Conservation (phyloP, 1,140 invertebrate species). For the Ostrea denselamellosa region DNA sequence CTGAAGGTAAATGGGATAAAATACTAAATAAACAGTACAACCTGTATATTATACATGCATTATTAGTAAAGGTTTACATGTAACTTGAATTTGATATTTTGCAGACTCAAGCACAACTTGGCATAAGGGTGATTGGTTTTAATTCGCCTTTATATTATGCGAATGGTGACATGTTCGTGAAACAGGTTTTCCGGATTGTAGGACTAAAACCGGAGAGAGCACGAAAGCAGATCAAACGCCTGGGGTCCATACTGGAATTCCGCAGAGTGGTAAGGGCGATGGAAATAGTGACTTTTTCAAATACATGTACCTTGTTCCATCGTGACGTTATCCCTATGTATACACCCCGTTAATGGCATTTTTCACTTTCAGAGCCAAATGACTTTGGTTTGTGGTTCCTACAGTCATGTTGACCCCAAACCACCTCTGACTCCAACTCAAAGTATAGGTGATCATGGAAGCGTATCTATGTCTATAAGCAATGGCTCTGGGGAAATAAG, state of each 20-base stretch:
- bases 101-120: conserved; percentile 61
- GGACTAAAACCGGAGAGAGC: conserved; percentile 66
- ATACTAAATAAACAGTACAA: background rate
- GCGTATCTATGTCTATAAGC: background rate
- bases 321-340: background rate
- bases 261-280: conserved; percentile 44
- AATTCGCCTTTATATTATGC: conserved; percentile 71
- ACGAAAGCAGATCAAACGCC: conserved; percentile 65
- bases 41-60: background rate
- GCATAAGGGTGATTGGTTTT: conserved; percentile 64
- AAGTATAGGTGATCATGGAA: conserved; percentile 27
- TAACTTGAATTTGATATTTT: conserved; percentile 16
- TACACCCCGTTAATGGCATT: background rate
- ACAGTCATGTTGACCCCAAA: conserved; percentile 35
- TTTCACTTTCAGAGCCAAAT: background rate
- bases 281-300: background rate
- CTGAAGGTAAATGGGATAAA: conserved; percentile 56
- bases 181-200: conserved; percentile 62
- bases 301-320: background rate
- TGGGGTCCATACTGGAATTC: conserved; percentile 53
- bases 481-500: conserved; percentile 44
- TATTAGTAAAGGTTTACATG: background rate
- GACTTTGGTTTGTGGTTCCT: conserved; percentile 9
- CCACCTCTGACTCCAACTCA: background rate
- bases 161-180: conserved; percentile 70